Percentiles rank a stretch among this genome's conserved stretches.
Conservation (phyloP, 2,888 invertebrate genomes). For the Campoplex capitator region DNA sequence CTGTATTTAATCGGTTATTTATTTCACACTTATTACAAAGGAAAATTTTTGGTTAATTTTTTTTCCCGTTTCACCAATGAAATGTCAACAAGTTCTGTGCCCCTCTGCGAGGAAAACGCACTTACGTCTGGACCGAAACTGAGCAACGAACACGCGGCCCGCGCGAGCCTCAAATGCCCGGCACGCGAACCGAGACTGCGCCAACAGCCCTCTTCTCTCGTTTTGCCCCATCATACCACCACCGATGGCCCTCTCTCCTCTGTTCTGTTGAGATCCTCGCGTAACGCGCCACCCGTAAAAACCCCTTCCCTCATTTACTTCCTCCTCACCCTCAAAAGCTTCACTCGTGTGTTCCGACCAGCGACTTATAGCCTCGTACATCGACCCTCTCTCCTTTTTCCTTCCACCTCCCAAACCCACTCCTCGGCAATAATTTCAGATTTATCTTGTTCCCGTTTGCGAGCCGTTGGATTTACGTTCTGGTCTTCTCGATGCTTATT, state of each 20-base stretch:
- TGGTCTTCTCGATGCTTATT: conserved; percentile 43
- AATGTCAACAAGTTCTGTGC: neutral
- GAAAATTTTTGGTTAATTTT: neutral
- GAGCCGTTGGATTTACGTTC: conserved; percentile 38
- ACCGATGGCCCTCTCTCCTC: conserved; percentile 69
- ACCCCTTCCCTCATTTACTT: conserved; percentile 51
- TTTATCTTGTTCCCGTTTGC: conserved; percentile 69
- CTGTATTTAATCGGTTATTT: conserved; percentile 1
- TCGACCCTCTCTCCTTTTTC: conserved; percentile 42
- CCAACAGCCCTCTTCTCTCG: conserved; percentile 67
- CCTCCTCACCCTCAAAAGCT: conserved; percentile 52
- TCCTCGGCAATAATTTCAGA: conserved; percentile 73
- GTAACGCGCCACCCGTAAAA: conserved; percentile 61
- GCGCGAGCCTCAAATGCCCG: conserved; percentile 78
- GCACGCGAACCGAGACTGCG: conserved; percentile 81
- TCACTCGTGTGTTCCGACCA: conserved; percentile 57
- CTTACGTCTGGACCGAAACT: conserved; percentile 78
- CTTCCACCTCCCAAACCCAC: conserved; percentile 11
- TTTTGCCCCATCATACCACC: conserved; percentile 76
- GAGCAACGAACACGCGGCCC: conserved; percentile 79
- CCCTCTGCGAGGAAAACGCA: conserved; percentile 59
- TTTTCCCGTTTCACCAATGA: neutral
- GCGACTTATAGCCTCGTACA: conserved; percentile 72
- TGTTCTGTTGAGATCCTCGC: conserved; percentile 45
- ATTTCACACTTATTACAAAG: neutral